phyloP scores from a whole-genome alignment of 2,797 vertebrate genomes.

The Euphonia xanthogaster region DNA sequence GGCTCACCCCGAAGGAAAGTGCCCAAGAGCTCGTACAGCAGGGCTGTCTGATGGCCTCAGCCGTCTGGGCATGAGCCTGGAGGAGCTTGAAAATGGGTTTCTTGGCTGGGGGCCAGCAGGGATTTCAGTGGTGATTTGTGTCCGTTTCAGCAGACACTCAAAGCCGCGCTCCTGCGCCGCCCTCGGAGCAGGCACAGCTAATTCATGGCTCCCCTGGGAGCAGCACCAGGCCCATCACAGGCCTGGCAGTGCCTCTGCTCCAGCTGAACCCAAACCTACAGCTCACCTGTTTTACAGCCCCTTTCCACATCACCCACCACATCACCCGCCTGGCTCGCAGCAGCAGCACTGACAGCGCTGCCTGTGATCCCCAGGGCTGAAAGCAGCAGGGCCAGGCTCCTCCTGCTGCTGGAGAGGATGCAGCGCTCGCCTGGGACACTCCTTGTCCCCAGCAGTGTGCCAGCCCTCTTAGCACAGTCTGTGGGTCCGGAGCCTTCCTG shows the following conservation, averaged over 20 bases:
- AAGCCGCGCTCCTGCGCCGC: not conserved
- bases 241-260: constrained; percentile 65
- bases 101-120: not conserved
- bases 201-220: constrained; percentile 68
- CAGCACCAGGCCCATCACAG: constrained; percentile 53
- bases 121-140: constrained; percentile 36
- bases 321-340: not conserved
- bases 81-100: constrained; percentile 24
- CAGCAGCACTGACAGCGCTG: accelerated
- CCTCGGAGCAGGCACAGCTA: constrained; percentile 48
- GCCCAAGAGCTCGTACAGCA: not conserved
- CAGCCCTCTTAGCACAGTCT: accelerated
- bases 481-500: accelerated
- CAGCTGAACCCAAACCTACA: constrained; percentile 43
- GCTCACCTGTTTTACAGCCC: constrained; percentile 47
- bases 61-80: not conserved
- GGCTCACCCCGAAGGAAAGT: not conserved
- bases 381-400: accelerated
- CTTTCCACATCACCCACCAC: not conserved
- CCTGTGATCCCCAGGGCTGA: not conserved
- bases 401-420: not conserved
- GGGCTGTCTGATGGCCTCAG: not conserved
- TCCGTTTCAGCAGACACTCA: not conserved
- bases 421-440: accelerated
- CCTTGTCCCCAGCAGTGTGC: not conserved